A percentile compares a stretch with the other conserved stretches of the same genome.
These are phyloP conservation scores for Sialis fuliginosa DNA, from an alignment of 2,888 invertebrate species.

Conservation along the genomic window DNA sequence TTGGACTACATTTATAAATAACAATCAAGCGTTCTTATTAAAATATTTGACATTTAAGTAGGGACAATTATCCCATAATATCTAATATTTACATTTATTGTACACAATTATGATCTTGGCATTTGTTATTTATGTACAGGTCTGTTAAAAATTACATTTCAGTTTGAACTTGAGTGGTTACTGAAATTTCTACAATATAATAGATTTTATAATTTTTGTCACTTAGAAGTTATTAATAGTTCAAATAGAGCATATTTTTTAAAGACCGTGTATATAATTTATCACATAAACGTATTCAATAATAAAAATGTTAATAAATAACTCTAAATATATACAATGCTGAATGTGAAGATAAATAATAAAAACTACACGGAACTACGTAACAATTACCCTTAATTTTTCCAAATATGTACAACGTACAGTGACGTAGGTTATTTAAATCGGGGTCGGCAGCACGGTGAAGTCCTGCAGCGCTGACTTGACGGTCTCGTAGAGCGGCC, in stretches of 20 bases:
- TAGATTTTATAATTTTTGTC: too few species aligned
- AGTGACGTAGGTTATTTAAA: conserved; percentile 33
- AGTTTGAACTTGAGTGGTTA: too few species aligned
- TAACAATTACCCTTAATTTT: conserved; percentile 5
- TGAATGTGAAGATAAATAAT: background rate
- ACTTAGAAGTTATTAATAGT: too few species aligned
- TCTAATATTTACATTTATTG: conserved; percentile 1
- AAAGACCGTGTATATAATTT: background rate
- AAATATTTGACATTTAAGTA: conserved; percentile 6
- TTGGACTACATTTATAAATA: conserved; percentile 5
- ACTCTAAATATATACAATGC: conserved; percentile 2
- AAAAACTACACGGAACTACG: conserved; percentile 2
- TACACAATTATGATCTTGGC: conserved; percentile 5
- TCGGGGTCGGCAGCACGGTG: conserved; percentile 74
- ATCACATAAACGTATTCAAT: conserved; percentile 5
- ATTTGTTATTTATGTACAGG: conserved; percentile 1
- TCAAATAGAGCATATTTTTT: background rate
- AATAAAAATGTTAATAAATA: background rate
- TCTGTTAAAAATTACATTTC: background rate
- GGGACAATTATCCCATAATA: background rate
- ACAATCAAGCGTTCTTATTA: conserved; percentile 6
- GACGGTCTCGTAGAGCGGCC: conserved; percentile 77
- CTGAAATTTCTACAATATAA: too few species aligned
- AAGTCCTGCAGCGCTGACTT: conserved; percentile 86
- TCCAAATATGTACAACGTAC: conserved; percentile 4